phyloP scores from a whole-genome alignment of 2,113 vertebrate genomes.

The Neogale vison region DNA sequence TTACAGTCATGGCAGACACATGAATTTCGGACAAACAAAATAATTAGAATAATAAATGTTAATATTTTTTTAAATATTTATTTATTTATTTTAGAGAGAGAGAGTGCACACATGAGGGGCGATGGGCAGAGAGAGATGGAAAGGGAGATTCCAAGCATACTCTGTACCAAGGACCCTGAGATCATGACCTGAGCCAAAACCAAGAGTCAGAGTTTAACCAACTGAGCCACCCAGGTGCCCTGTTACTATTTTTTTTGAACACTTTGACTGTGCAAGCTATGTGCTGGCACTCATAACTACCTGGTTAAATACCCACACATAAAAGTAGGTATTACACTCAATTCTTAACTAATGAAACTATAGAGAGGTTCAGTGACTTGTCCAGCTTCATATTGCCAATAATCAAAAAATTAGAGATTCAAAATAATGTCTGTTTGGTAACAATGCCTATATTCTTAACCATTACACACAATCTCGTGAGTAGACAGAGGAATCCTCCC shows the following conservation, averaged over 20 bases:
- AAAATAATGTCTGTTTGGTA: background rate
- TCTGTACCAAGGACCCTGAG: background rate
- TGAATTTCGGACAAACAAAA: background rate
- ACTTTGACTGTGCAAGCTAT: background rate
- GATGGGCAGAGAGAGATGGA: background rate
- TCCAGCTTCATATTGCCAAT: background rate
- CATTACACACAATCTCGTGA: background rate
- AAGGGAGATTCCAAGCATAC: background rate
- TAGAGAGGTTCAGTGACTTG: background rate
- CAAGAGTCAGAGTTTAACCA: background rate
- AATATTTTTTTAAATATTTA: background rate
- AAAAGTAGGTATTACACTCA: background rate
- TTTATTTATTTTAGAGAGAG: background rate
- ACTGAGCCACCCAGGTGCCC: background rate
- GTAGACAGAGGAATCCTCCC: background rate
- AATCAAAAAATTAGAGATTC: background rate
- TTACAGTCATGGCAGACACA: background rate
- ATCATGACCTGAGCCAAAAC: background rate
- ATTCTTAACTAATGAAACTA: background rate
- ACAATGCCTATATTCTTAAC: background rate
- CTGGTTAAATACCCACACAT: background rate
- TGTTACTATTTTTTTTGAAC: background rate
- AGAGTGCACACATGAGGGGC: background rate
- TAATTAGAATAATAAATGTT: background rate
- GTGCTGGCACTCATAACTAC: background rate